Evolutionary conservation across 2,797 vertebrate genomes (phyloP).

Genomic region (Crenichthys baileyi): DNA sequence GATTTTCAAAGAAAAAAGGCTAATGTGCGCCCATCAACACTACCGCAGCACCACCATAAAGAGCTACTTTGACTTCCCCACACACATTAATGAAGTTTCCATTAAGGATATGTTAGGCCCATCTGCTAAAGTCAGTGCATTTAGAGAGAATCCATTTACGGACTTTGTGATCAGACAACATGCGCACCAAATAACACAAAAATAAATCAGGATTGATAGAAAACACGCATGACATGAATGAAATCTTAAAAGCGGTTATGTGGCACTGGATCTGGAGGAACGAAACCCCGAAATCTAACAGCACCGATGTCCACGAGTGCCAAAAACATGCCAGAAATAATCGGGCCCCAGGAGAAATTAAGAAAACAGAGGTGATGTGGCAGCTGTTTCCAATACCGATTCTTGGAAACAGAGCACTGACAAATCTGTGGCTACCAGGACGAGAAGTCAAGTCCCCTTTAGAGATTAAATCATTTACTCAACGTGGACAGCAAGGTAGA

Average conservation of each 20-base stretch:
- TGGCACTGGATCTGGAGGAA: background rate
- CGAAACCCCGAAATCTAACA: constrained; percentile 6
- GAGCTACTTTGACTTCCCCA: constrained; percentile 49
- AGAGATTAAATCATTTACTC: constrained; percentile 34
- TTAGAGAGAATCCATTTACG: constrained; percentile 33
- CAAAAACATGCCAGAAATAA: background rate
- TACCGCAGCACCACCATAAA: constrained; percentile 44
- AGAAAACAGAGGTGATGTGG: constrained; percentile 52
- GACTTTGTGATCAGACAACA: constrained; percentile 29
- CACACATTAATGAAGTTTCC: constrained; percentile 55
- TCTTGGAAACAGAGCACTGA: constrained; percentile 51
- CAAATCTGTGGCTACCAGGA: constrained; percentile 31
- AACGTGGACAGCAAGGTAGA: constrained; percentile 13
- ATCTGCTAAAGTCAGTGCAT: constrained; percentile 51
- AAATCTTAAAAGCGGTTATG: background rate
- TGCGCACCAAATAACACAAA: constrained; percentile 11
- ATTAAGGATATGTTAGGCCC: constrained; percentile 54
- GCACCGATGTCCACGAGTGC: background rate
- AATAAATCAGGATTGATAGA: background rate
- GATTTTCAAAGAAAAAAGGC: constrained; percentile 25
- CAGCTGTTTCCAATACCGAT: constrained; percentile 55
- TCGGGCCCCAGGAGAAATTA: background rate
- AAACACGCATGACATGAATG: background rate
- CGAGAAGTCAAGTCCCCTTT: constrained; percentile 39
- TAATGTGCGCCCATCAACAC: constrained; percentile 48